A percentile compares a stretch with the other conserved stretches of the same genome.
Evolutionary conservation across 2,113 vertebrate species (phyloP).

Genomic region (Python bivittatus): DNA sequence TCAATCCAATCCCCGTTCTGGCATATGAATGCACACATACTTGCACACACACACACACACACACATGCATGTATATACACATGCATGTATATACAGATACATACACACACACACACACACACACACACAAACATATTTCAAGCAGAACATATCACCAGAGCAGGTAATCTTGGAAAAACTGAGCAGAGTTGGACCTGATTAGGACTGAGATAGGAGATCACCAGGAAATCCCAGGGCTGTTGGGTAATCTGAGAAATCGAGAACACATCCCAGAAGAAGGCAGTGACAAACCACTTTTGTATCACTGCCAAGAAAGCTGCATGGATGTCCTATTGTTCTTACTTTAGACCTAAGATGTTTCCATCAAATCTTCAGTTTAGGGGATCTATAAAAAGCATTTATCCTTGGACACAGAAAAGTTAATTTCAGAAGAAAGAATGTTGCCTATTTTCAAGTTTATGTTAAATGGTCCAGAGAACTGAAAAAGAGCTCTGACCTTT

Average conservation of each 20-base stretch:
- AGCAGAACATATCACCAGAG: not conserved
- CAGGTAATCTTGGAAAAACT: too few relatives aligned
- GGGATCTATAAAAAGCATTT: slow-evolving; percentile 40
- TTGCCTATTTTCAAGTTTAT: not conserved
- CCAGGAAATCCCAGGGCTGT: too few relatives aligned
- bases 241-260: too few relatives aligned
- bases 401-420: not conserved
- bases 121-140: not conserved
- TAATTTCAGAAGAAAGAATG: not conserved
- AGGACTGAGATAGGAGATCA: too few relatives aligned
- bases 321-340: not conserved
- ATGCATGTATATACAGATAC: too few relatives aligned
- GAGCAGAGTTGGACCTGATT: too few relatives aligned
- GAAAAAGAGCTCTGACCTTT: not conserved
- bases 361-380: slow-evolving; percentile 37
- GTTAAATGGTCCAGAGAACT: slow-evolving; percentile 26
- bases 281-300: too few relatives aligned
- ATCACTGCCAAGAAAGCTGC: too few relatives aligned
- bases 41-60: too few relatives aligned
- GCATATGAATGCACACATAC: not conserved
- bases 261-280: too few relatives aligned
- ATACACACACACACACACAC: too few relatives aligned
- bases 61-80: too few relatives aligned
- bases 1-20: not conserved
- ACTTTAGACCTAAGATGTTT: slow-evolving; percentile 19